Base-by-base conservation (phyloP, 2,113 vertebrate species). In the Climacteris rufus region DNA sequence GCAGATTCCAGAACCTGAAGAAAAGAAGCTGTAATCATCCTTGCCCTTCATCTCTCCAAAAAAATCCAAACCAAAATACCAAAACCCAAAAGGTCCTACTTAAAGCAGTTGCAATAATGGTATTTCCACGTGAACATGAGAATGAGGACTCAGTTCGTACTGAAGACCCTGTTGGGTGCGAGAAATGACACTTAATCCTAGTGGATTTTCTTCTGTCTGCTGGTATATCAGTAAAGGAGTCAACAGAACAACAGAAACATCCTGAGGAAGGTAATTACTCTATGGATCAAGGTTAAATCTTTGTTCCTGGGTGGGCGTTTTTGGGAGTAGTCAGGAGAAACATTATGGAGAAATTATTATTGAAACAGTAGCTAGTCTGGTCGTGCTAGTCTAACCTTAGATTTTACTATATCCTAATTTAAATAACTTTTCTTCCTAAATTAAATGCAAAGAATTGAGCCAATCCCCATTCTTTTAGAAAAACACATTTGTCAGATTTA, bases 301-400 rank as follows among this genome's bases (percentile, higher is more conserved):
- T 44, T 61, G 8, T 59, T 23, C 4, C 25, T 40, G 7, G 33
- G 11, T 7, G 18, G 12, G 17, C 2, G 0, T 3, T 75, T 74
- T 77, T 47, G 13, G 25, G 20, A 42, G 15, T 33, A 83, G 22
- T 25, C 35, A 68, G 35, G 71, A 18, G 3, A 86, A 80, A 60
- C 2, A 3, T 61, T 50, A 68, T 33, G 10, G n/a, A 77, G n/a
- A 77, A 91, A 84, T 33, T 52, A 27, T 40, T 54, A 22, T 13
- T 54, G 25, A 68, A 79, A 70, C 18, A 76, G 11, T 22, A 77
- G 15, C 6, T 11, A 40, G 8, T 74, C 52, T 65, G 69, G 15
- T 74, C 25, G n/a, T 28, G 42, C 4, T 57, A 21, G 4, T 50
- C 40, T 74, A 74, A 65, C 1, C 6, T 53, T 57, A 44, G 19